Evolutionary conservation across 2,888 invertebrate species (phyloP).

Genomic region (Dendrolimus pini): DNA sequence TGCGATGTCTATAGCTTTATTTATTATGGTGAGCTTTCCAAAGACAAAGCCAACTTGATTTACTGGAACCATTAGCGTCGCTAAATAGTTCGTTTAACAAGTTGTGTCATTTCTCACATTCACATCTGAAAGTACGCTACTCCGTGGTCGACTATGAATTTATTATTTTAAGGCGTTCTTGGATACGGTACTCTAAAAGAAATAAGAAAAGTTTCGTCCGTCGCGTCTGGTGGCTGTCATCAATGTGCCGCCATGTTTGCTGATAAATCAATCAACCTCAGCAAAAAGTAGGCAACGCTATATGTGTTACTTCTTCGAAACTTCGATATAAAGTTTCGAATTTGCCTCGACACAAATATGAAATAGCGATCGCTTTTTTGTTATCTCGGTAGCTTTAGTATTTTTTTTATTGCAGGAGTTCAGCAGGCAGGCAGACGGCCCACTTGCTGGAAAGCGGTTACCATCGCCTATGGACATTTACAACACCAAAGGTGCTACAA

Average conservation of each 20-base stretch:
- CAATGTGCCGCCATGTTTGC: conserved; percentile 5
- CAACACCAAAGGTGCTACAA: too few relatives aligned
- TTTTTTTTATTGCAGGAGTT: too few relatives aligned
- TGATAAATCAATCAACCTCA: conserved; percentile 14
- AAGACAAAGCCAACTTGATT: too few relatives aligned
- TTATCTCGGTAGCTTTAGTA: too few relatives aligned
- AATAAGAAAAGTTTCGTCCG: neutral
- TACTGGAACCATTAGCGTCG: too few relatives aligned
- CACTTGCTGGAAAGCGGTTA: too few relatives aligned
- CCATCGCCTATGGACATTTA: too few relatives aligned
- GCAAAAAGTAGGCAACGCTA: neutral
- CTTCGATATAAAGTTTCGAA: neutral
- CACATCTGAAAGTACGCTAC: neutral
- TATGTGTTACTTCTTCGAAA: neutral
- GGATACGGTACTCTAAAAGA: neutral
- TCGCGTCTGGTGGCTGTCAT: neutral
- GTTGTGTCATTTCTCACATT: too few relatives aligned
- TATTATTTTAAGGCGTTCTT: neutral
- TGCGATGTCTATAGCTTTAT: too few relatives aligned
- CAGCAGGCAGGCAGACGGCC: too few relatives aligned
- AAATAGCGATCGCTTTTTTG: neutral
- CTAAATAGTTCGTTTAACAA: too few relatives aligned
- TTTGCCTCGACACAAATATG: neutral
- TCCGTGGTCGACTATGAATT: neutral
- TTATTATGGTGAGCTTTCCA: too few relatives aligned